A percentile compares a stretch with the other conserved stretches of the same genome.
Evolutionary conservation across 1,140 invertebrate species (phyloP).

Genomic region (Neoseiulus cucumeris): DNA sequence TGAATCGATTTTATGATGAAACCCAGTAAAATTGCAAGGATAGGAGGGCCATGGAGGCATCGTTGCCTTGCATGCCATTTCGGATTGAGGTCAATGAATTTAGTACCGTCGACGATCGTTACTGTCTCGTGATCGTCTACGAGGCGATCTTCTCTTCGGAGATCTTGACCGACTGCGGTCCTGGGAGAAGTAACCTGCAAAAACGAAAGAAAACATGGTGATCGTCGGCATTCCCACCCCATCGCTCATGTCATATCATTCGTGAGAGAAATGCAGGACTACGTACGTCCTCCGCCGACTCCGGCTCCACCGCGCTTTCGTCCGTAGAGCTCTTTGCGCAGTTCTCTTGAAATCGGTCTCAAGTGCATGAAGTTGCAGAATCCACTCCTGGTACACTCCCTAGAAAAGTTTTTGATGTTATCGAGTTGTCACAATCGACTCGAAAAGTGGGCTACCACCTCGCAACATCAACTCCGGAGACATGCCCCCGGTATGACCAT

Average conservation of each 20-base stretch:
- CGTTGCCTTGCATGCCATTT: no score
- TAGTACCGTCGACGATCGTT: not conserved
- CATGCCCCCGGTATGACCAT: no score
- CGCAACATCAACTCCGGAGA: not conserved
- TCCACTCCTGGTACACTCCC: conserved; percentile 85
- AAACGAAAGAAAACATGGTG: no score
- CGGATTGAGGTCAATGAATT: no score
- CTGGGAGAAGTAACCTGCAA: conserved; percentile 5
- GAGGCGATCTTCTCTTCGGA: not conserved
- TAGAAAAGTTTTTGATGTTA: conserved; percentile 25
- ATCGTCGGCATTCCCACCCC: no score
- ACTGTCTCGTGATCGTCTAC: not conserved
- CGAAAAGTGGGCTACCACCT: not conserved
- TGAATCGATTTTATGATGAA: no score
- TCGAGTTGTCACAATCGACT: not conserved
- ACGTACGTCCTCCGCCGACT: conserved; percentile 5
- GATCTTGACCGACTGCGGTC: conserved; percentile 5
- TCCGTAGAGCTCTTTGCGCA: conserved; percentile 57
- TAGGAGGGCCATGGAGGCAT: no score
- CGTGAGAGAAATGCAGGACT: not conserved
- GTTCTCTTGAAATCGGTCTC: conserved; percentile 84
- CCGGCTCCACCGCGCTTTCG: conserved; percentile 25
- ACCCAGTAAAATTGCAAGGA: no score
- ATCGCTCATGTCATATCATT: no score
- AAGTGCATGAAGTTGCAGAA: conserved; percentile 99